Evolutionary conservation across 2,113 vertebrate genomes (phyloP), one percentile per base, ranked within the genome.

Genomic region (Lagopus leucura): DNA sequence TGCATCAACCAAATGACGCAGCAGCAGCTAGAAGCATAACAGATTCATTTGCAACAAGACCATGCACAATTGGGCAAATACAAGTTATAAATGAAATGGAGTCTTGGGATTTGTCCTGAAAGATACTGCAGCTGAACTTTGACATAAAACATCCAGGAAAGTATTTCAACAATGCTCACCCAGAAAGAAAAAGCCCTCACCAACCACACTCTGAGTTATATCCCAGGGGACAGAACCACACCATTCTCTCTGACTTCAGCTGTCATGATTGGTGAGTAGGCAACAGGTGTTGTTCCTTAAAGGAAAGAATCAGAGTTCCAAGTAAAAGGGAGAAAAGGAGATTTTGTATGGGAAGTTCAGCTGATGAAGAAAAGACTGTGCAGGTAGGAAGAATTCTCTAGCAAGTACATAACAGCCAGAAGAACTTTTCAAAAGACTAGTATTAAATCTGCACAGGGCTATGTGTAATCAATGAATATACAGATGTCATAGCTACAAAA

Each of bases 241-340:
- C 55, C 2, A 8, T 74, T 92, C 92, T 58, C n/a, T 94, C 43
- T 69, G 32, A 74, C 47, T 86, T 54, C 87, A 95, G 91, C 85
- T 95, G 93, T 78, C 1, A 0, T 69, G 50, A 75, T 28, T 34
- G 80, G 76, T 91, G 61, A 77, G 14, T 2, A 5, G 34, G 79
- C 19, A 97, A 75, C 93, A 96, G 95, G 85, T 94, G 95, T 75
- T 55, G 28, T 6, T 57, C 28, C 34, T 15, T 70, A 50, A 25
- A 77, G 65, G 30, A 25, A 55, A 64, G 64, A 50, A 28, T 80
- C 67, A 67, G 21, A 24, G 22, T 40, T 88, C 45, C 36, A 30
- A 66, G 65, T 57, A 88, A 82, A 86, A 77, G 10, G 7, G 38
- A 42, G 45, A 77, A 8, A 48, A 77, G 30, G 43, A 91, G 60